Evolutionary conservation across 2,888 invertebrate species (phyloP).

Genomic region (Hyalella azteca): DNA sequence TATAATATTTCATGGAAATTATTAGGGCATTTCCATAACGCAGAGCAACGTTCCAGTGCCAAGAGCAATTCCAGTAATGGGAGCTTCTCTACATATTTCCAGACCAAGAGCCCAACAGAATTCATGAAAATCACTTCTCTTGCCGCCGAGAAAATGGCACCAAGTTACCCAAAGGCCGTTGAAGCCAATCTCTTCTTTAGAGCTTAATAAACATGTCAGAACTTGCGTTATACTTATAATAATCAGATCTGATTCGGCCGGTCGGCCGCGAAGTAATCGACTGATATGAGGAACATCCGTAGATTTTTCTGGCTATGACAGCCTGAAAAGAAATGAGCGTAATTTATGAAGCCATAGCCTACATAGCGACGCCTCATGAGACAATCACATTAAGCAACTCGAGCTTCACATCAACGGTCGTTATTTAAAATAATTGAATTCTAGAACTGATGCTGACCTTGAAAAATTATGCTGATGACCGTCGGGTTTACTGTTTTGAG

Average conservation of each 20-base stretch:
- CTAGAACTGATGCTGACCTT: too few relatives aligned
- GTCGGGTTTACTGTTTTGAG: too few relatives aligned
- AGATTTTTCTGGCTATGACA: conserved; percentile 9
- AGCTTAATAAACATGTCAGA: conserved; percentile 20
- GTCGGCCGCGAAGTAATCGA: conserved; percentile 35
- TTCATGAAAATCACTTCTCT: conserved; percentile 33
- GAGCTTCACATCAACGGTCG: too few relatives aligned
- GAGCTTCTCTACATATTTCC: conserved; percentile 16
- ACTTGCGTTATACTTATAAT: conserved; percentile 33
- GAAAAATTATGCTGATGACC: too few relatives aligned
- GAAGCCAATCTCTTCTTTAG: conserved; percentile 25
- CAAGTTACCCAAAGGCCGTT: conserved; percentile 7
- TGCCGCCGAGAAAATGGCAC: conserved; percentile 13
- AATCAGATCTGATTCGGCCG: conserved; percentile 24
- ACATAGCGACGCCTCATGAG: too few relatives aligned
- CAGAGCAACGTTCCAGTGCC: not conserved
- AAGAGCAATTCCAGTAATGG: conserved; percentile 27
- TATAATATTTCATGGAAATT: conserved; percentile 14
- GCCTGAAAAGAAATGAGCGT: too few relatives aligned
- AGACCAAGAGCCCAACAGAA: not conserved
- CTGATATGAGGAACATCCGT: conserved; percentile 9
- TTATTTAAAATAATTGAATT: too few relatives aligned
- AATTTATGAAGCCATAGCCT: too few relatives aligned
- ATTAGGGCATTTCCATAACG: conserved; percentile 5
- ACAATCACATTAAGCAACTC: too few relatives aligned